Conservation (phyloP, 2,888 invertebrate species). For the Caenorhabditis sp. region DNA sequence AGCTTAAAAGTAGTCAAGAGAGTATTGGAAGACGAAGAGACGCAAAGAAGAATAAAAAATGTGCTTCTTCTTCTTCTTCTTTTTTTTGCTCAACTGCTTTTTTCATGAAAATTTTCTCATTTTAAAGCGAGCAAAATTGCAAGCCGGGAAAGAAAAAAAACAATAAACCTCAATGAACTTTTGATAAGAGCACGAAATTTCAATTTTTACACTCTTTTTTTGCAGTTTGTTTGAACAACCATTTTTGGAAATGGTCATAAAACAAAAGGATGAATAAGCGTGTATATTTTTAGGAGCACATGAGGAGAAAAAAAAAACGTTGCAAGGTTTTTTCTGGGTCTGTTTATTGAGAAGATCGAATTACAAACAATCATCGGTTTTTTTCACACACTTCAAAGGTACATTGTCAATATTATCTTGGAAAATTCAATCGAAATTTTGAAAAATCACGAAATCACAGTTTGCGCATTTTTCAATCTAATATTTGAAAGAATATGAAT, state of each 20-base stretch:
- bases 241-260: not conserved
- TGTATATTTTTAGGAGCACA: not conserved
- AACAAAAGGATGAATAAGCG: not conserved
- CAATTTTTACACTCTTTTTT: not conserved
- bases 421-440: too few relatives aligned
- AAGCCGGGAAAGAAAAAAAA: not conserved
- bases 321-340: not conserved
- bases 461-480: too few relatives aligned
- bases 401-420: too few relatives aligned
- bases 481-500: too few relatives aligned
- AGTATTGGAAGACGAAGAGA: not conserved
- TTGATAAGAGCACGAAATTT: not conserved
- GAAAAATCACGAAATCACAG: too few relatives aligned
- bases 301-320: slow-evolving; percentile 2
- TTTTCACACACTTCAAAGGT: not conserved
- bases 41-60: slow-evolving; percentile 6
- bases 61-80: slow-evolving; percentile 3
- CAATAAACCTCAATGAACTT: slow-evolving; percentile 7
- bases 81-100: not conserved
- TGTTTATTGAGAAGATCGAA: not conserved
- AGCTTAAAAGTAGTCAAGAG: slow-evolving; percentile 33
- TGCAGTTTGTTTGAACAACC: not conserved
- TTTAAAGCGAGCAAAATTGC: not conserved
- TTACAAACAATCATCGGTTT: not conserved
- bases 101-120: not conserved